phyloP scores from a whole-genome alignment of 2,888 invertebrate species.

The Cataglyphis livida region DNA sequence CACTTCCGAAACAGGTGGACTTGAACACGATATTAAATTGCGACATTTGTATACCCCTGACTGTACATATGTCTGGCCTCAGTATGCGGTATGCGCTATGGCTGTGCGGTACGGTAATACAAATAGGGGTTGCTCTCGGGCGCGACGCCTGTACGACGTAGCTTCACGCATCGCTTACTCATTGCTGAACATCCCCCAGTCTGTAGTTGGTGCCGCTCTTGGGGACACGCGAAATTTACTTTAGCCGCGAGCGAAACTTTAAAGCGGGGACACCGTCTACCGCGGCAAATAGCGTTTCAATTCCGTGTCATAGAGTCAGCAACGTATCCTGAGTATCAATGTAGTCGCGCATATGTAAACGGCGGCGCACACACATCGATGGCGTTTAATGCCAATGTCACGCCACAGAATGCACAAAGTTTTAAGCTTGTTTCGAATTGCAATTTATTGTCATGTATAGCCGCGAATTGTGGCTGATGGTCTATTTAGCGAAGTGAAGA shows the following conservation, averaged over 20 bases:
- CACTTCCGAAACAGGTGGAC: conserved; percentile 34
- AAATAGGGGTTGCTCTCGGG: conserved; percentile 74
- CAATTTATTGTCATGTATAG: conserved; percentile 40
- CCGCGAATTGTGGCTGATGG: conserved; percentile 20
- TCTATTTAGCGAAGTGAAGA: conserved; percentile 1
- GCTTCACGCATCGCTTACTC: conserved; percentile 80
- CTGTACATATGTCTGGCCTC: conserved; percentile 60
- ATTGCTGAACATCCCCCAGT: conserved; percentile 74
- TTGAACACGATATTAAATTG: conserved; percentile 50
- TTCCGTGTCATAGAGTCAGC: conserved; percentile 59
- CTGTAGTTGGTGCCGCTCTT: conserved; percentile 69
- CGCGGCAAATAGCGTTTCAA: conserved; percentile 70
- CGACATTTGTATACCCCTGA: conserved; percentile 54
- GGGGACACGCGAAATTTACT: conserved; percentile 76
- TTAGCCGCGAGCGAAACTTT: conserved; percentile 72
- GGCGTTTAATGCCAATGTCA: conserved; percentile 63
- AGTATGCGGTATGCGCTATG: conserved; percentile 67
- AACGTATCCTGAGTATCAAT: conserved; percentile 16
- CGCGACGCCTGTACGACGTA: conserved; percentile 69
- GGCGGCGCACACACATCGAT: conserved; percentile 50
- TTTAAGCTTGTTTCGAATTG: conserved; percentile 24
- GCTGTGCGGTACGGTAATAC: conserved; percentile 70
- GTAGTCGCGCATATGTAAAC: neutral
- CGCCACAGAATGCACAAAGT: conserved; percentile 49
- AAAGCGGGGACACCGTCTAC: conserved; percentile 61